These are phyloP conservation scores for Enteromius radiatus DNA, from an alignment of 2,797 vertebrate genomes.

Conservation along the genomic window DNA sequence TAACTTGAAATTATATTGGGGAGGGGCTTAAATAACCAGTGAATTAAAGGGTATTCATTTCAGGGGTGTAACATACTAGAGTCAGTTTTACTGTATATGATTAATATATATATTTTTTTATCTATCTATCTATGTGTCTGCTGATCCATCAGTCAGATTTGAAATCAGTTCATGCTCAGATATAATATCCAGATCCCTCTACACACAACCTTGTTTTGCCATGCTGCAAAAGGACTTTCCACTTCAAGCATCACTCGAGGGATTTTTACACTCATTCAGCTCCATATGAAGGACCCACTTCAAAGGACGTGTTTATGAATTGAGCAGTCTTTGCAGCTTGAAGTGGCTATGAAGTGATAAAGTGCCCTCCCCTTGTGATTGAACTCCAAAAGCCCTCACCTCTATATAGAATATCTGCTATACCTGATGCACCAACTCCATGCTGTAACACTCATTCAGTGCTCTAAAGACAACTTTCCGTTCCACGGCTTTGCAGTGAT, in stretches of 20 bases:
- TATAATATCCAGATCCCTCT: constrained; percentile 30
- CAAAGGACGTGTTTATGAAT: constrained; percentile 53
- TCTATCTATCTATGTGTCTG: not conserved
- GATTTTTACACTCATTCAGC: constrained; percentile 43
- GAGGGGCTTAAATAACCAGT: not conserved
- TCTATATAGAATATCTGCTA: constrained; percentile 42
- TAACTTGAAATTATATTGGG: not conserved
- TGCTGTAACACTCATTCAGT: constrained; percentile 23
- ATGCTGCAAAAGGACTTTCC: constrained; percentile 34
- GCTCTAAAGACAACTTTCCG: constrained; percentile 39
- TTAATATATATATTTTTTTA: not conserved
- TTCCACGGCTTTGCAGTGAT: constrained; percentile 5
- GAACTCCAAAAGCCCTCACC: constrained; percentile 44
- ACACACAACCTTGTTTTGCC: constrained; percentile 15
- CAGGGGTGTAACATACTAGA: not conserved
- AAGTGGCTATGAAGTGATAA: constrained; percentile 52
- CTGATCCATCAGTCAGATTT: not conserved
- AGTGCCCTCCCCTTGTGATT: constrained; percentile 39
- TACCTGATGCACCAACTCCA: constrained; percentile 33
- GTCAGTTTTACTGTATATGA: not conserved
- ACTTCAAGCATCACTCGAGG: constrained; percentile 29
- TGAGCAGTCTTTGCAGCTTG: constrained; percentile 45
- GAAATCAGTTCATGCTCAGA: not conserved
- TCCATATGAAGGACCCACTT: constrained; percentile 39
- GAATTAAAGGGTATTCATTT: not conserved